phyloP scores from a whole-genome alignment of 1,140 invertebrate species.

The Monomorium pharaonis region DNA sequence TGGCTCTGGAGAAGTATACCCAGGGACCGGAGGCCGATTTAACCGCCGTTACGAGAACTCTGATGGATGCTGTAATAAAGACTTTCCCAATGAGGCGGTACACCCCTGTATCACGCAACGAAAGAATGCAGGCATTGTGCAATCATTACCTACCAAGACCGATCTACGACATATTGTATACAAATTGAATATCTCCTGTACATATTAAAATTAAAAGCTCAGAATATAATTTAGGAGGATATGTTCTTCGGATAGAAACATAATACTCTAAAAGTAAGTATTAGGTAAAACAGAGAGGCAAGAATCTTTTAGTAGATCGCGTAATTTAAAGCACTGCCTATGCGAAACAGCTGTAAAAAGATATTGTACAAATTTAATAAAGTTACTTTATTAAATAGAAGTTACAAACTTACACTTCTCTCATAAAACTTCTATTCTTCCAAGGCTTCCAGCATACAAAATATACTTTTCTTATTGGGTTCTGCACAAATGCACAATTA shows the following conservation, averaged over 20 bases:
- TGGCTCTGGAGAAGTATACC: conserved; percentile 91
- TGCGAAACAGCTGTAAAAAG: neutral
- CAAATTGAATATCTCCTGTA: conserved; percentile 77
- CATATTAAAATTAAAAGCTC: neutral
- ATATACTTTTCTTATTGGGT: neutral
- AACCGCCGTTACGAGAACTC: conserved; percentile 88
- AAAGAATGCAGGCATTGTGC: conserved; percentile 91
- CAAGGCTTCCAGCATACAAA: neutral
- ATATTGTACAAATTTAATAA: conserved; percentile 33
- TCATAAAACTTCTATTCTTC: neutral
- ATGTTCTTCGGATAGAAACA: conserved; percentile 8
- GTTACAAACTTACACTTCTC: neutral
- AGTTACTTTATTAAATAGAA: conserved; percentile 28
- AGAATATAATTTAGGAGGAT: neutral
- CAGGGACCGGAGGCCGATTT: conserved; percentile 90
- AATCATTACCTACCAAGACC: conserved; percentile 91
- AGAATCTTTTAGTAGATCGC: neutral
- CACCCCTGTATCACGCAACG: conserved; percentile 90
- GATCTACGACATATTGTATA: conserved; percentile 90
- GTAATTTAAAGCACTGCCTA: conserved; percentile 24
- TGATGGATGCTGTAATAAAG: conserved; percentile 90
- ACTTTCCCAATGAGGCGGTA: conserved; percentile 93
- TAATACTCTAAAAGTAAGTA: neutral
- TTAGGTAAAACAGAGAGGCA: neutral
- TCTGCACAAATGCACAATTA: neutral